Percentiles rank a stretch among this genome's conserved stretches.
These are phyloP conservation scores for Bombus cullumanus DNA, from an alignment of 1,140 invertebrate genomes.

Conservation along the genomic window DNA sequence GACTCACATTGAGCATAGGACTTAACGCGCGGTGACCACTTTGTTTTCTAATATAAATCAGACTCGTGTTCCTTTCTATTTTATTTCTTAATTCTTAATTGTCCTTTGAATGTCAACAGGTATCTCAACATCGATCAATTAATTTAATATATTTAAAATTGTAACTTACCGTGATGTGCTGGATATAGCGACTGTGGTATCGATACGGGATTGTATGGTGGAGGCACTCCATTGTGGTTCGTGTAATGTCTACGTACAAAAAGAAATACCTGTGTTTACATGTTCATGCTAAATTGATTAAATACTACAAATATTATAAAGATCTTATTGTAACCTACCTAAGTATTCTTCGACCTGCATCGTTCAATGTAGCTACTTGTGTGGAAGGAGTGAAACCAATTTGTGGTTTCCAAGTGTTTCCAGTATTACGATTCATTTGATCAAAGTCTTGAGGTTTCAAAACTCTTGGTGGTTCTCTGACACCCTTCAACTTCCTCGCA, in stretches of 20 bases:
- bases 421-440: constrained; percentile 85
- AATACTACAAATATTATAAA: not conserved
- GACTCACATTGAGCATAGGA: not conserved
- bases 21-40: not conserved
- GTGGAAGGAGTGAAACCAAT: constrained; percentile 88
- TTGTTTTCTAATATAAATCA: not conserved
- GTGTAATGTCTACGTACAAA: constrained; percentile 71
- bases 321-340: constrained; percentile 65
- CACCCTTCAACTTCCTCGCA: constrained; percentile 87
- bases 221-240: constrained; percentile 62
- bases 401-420: constrained; percentile 87
- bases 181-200: constrained; percentile 68
- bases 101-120: not conserved
- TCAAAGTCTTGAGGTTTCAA: constrained; percentile 92
- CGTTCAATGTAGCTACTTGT: constrained; percentile 85
- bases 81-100: not conserved
- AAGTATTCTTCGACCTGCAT: constrained; percentile 88
- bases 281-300: not conserved
- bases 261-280: not conserved
- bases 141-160: not conserved
- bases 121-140: not conserved
- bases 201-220: constrained; percentile 73
- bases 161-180: constrained; percentile 68
- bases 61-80: not conserved
- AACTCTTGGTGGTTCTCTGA: constrained; percentile 88